Percentiles rank a stretch among this genome's conserved stretches.
Evolutionary conservation across 1,140 invertebrate species (phyloP).

Genomic region (Nasonia vitripennis): DNA sequence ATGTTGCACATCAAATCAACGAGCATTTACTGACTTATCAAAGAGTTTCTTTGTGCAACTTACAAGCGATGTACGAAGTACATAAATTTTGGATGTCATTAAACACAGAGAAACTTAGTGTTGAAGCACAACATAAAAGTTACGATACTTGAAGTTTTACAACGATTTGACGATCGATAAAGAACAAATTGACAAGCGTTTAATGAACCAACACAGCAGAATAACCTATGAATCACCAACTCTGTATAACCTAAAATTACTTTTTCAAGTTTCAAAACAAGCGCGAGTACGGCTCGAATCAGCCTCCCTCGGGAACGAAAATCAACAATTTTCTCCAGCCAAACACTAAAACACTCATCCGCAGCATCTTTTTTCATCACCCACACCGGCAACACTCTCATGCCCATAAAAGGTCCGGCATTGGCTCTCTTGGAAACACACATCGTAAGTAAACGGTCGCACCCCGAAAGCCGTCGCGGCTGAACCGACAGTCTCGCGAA

Average conservation of each 20-base stretch:
- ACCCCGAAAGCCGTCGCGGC: neutral
- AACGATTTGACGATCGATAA: too few species aligned
- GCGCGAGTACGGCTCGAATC: neutral
- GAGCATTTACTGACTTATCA: too few species aligned
- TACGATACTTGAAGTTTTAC: too few species aligned
- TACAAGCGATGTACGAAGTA: too few species aligned
- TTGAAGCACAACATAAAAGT: too few species aligned
- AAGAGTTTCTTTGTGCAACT: too few species aligned
- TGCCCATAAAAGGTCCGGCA: slow-evolving; percentile 58
- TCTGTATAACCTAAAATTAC: slow-evolving; percentile 10
- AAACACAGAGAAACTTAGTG: too few species aligned
- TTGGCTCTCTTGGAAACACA: neutral
- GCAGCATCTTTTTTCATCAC: neutral
- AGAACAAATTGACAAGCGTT: too few species aligned
- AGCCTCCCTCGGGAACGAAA: neutral
- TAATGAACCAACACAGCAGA: neutral
- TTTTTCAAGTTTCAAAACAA: neutral
- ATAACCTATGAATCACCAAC: neutral
- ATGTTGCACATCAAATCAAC: neutral
- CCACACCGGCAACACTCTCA: slow-evolving; percentile 42
- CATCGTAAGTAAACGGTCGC: neutral
- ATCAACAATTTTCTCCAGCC: neutral
- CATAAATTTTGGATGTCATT: too few species aligned
- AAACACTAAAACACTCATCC: neutral
- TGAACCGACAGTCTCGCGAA: neutral